Evolutionary conservation across 1,140 invertebrate genomes (phyloP).

Genomic region (Drosophila lacteicornis): DNA sequence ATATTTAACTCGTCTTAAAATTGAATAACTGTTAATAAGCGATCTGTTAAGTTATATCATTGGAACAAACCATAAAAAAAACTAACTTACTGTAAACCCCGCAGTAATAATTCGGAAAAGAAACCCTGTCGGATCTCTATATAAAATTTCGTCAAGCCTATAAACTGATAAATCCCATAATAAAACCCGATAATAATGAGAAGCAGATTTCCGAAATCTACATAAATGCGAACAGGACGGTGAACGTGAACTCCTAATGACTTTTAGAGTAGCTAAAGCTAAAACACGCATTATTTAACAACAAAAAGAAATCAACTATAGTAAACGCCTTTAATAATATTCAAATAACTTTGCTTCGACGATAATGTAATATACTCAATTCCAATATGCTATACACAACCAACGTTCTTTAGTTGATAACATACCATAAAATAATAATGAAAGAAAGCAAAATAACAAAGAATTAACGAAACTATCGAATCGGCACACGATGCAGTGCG

Average conservation of each 20-base stretch:
- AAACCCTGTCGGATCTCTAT: slow-evolving; percentile 18
- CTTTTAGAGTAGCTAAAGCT: slow-evolving; percentile 76
- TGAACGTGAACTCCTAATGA: slow-evolving; percentile 79
- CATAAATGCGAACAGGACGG: slow-evolving; percentile 73
- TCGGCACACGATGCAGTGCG: slow-evolving; percentile 2
- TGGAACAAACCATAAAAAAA: slow-evolving; percentile 18
- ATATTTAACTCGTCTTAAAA: slow-evolving; percentile 60
- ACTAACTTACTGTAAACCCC: slow-evolving; percentile 36
- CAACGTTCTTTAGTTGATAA: slow-evolving; percentile 76
- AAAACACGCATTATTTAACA: slow-evolving; percentile 65
- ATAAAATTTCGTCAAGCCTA: slow-evolving; percentile 23
- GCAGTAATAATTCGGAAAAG: slow-evolving; percentile 50
- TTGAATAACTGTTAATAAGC: slow-evolving; percentile 75
- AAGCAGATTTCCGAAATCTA: slow-evolving; percentile 32
- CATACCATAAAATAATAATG: slow-evolving; percentile 49
- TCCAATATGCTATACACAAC: slow-evolving; percentile 62
- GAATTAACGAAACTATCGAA: slow-evolving; percentile 27
- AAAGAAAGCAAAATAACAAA: slow-evolving; percentile 16
- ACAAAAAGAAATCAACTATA: slow-evolving; percentile 63
- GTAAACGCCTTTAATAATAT: slow-evolving; percentile 80
- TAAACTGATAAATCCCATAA: slow-evolving; percentile 21
- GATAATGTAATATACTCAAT: slow-evolving; percentile 80
- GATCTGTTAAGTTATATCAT: slow-evolving; percentile 53
- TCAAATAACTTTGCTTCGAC: slow-evolving; percentile 79
- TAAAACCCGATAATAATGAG: slow-evolving; percentile 23